Evolutionary conservation across 92 coral and sea anemone genomes (phyloP).

Genomic region (Anthopleura xanthogrammica): DNA sequence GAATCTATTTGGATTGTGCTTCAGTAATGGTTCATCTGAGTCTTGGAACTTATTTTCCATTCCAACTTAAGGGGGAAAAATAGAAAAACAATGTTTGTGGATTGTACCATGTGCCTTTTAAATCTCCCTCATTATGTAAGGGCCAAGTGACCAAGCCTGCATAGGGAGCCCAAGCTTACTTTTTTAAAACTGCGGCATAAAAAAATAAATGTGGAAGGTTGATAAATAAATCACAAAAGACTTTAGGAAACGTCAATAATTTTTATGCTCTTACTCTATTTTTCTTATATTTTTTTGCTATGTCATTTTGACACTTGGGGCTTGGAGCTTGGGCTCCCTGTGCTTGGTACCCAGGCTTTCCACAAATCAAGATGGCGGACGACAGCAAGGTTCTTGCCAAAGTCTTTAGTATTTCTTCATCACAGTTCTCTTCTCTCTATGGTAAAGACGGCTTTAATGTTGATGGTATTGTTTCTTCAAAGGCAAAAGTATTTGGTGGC

Average conservation of each 20-base stretch:
- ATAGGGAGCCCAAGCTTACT: too few species aligned
- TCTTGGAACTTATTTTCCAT: conserved; percentile 26
- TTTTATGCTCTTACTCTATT: too few species aligned
- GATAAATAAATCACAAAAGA: too few species aligned
- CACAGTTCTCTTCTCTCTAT: conserved; percentile 14
- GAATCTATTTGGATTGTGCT: conserved; percentile 67
- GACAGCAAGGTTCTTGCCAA: conserved; percentile 4
- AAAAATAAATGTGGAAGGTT: too few species aligned
- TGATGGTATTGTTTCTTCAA: conserved; percentile 15
- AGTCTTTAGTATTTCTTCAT: conserved; percentile 25
- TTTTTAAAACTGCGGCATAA: too few species aligned
- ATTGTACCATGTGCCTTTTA: conserved; percentile 6
- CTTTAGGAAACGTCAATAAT: too few species aligned
- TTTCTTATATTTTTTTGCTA: too few species aligned
- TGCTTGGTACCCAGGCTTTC: not conserved
- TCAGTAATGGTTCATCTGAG: conserved; percentile 56
- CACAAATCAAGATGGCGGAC: conserved; percentile 25
- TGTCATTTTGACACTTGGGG: too few species aligned
- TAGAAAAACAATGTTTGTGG: not conserved
- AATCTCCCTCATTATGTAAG: conserved; percentile 12
- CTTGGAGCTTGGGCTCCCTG: not conserved
- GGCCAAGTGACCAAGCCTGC: conserved; percentile 19
- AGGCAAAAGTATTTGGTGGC: conserved; percentile 9
- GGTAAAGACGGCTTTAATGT: not conserved
- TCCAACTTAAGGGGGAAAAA: not conserved